Evolutionary conservation across 2,113 vertebrate species (phyloP).

Genomic region (Litocranius walleri): DNA sequence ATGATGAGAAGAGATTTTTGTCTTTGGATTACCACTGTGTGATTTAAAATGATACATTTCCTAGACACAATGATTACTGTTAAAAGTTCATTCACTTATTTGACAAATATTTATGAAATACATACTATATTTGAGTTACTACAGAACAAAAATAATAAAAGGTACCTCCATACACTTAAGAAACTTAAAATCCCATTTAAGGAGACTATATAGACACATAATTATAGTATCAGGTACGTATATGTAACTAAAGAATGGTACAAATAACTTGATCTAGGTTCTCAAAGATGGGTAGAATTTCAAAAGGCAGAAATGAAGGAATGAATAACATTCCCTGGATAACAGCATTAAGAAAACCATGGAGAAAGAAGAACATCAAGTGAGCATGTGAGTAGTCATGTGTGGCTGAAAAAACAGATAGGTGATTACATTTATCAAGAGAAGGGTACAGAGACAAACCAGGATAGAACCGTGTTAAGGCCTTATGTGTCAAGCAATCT

Average conservation of each 20-base stretch:
- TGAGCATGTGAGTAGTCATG: background rate
- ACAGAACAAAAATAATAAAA: slow-evolving; percentile 25
- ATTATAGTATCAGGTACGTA: background rate
- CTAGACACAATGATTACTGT: background rate
- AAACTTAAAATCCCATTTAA: background rate
- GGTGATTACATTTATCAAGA: background rate
- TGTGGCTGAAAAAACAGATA: background rate
- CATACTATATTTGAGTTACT: background rate
- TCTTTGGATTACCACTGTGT: background rate
- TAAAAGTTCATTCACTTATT: background rate
- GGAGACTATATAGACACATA: background rate
- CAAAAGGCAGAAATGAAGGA: slow-evolving; percentile 5
- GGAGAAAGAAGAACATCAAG: background rate
- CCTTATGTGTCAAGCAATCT: background rate
- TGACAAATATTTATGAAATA: slow-evolving; percentile 28
- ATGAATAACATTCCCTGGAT: background rate
- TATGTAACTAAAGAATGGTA: background rate
- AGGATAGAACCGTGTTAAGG: background rate
- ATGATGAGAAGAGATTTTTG: background rate
- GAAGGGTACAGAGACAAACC: background rate
- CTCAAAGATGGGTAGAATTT: slow-evolving; percentile 21
- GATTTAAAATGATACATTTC: slow-evolving; percentile 27
- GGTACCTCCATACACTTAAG: background rate
- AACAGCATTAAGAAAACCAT: background rate
- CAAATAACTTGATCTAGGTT: background rate